These are phyloP conservation scores for Epizoanthus ramosus DNA, from an alignment of 92 coral and sea anemone genomes.

Conservation along the genomic window DNA sequence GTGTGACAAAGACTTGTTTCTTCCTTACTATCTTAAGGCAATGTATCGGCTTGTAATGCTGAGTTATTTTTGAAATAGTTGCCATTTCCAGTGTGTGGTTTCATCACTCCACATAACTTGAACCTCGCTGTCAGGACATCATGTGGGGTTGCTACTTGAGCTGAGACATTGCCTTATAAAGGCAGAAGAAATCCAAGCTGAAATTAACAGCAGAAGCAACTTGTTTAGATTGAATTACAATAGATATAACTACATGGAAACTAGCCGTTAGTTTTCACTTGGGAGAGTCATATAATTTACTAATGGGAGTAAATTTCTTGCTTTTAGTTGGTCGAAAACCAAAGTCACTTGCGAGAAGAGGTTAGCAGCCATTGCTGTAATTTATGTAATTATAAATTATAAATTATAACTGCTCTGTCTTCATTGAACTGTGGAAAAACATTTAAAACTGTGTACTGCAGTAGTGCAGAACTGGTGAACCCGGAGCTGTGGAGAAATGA, in stretches of 20 bases:
- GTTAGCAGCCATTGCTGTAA: conserved; percentile 24
- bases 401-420: neutral
- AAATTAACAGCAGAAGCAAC: neutral
- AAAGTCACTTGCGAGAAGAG: conserved; percentile 48
- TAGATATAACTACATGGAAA: neutral
- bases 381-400: neutral
- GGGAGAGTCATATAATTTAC: conserved; percentile 7
- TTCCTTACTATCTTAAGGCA: too few relatives aligned
- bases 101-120: too few relatives aligned
- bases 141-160: too few relatives aligned
- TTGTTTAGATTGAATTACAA: conserved; percentile 6
- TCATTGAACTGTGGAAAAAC: neutral
- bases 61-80: too few relatives aligned
- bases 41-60: too few relatives aligned
- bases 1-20: too few relatives aligned
- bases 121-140: too few relatives aligned
- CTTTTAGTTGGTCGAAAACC: conserved; percentile 45
- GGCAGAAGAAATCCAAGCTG: neutral
- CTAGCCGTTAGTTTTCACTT: neutral
- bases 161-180: too few relatives aligned
- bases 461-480: neutral
- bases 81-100: too few relatives aligned
- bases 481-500: neutral
- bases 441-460: neutral
- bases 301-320: conserved; percentile 40